Base-by-base conservation (phyloP, 2,888 invertebrate species). In the Ophion ellenae region DNA sequence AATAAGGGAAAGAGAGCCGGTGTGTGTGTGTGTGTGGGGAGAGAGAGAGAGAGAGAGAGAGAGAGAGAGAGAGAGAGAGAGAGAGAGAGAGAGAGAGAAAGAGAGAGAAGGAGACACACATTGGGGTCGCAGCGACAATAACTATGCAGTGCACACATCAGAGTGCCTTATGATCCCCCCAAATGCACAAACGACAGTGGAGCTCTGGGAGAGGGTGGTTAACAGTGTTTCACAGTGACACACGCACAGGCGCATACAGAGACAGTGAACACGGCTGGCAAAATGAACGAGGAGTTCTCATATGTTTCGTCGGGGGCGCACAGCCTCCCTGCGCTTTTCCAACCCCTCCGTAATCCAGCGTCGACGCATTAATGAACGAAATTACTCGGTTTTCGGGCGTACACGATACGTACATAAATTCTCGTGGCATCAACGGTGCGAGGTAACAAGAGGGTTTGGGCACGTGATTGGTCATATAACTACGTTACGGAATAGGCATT, bases 311-410 rank as follows among this genome's bases (percentile, higher is more conserved):
- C 28, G 53, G 67, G 53, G 61, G 57, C 74, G 24, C 40, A 28
- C 67, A 79, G 71, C 70, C 36, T 73, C 75, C 61, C 61, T 77
- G 74, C 69, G 36, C 70, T 74, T 64, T 83, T 75, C 80, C 76
- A 76, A 36, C 84, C 85, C 81, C 75, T 57, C 70, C 24, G 81
- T 87, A 87, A 87, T 87, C 78, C 83, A 70, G 64, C 85, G 84
- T 81, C 84, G 81, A 85, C 85, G 82, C 53, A 80, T 83, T 87
- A 83, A 87, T 84, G 84, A 87, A 88, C 85, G 75, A 75, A 86
- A 81, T 84, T 81, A 75, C 78, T 79, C 76, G 69, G 84, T 80
- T 86, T 86, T 87, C 81, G 75, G 32, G 73, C 78, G 53, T 66
- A 74, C 76, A 71, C 76, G 75, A 63, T 77, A 73, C 61, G 70